Evolutionary conservation across 2,113 vertebrate species (phyloP), one percentile per base, ranked within the genome.

Genomic region (Dunckerocampus dactyliophorus): DNA sequence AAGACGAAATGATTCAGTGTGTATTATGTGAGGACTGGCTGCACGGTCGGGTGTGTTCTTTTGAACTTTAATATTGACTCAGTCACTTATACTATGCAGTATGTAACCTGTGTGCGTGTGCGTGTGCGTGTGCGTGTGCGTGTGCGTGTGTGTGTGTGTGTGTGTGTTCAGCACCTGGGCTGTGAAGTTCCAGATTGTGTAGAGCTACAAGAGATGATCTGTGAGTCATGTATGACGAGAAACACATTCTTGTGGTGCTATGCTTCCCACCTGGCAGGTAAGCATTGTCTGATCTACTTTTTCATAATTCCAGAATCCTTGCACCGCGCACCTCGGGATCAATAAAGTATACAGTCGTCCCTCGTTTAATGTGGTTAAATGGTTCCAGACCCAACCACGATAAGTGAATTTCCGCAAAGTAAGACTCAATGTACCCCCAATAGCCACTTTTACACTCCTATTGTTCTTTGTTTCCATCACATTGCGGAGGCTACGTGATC

Each of bases 1-100:
- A 88, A 52, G 97, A 99, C 76, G 95, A 98, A 89, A 99, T 99
- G 97, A 97, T 99, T 76, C 97, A 99, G 4, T 99, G 97, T 84
- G 86, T 98, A 52, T 89, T 95, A 53, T 99, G 97, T 89, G 97
- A 99, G 88, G 97, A 99, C 80, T 99, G 97, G 97, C 93, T 98
- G 72, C 97, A 99, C 28, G 95, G 94, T 78, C 91, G 95, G 93
- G 97, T 99, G 89, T 93, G 95, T 63, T 57, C 48, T 21, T n/a
- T 16, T n/a, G 6, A 1, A 9, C 13, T 20, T 47, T 47, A 19
- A 3, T 15, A 19, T 24, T 56, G 14, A 16, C 3, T 24, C 10
- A 51, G 20, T 59, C 61, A 42, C 21, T 3, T 51, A 39, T 54
- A 19, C 13, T 13, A 14, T 43, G 9, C 6, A 4, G 8, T 47